Base-by-base conservation (phyloP, 2,797 vertebrate species). In the Pogoniulus pusillus region DNA sequence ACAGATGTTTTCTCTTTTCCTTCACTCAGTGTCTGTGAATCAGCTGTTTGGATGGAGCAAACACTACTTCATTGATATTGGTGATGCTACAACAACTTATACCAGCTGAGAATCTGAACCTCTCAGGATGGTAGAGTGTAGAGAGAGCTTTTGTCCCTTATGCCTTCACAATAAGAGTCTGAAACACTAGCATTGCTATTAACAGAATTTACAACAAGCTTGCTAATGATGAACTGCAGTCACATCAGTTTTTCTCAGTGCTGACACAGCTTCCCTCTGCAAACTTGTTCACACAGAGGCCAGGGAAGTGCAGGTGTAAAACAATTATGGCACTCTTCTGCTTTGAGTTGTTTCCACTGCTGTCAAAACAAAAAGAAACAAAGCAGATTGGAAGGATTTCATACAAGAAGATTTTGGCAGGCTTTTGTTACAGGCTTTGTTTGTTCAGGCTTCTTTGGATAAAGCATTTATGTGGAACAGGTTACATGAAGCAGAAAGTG, bases 231-330 rank as follows among this genome's bases (percentile, higher is more conserved):
- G 55, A 89, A 62, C 34, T 92, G 65, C 69, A 87, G 51, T 49
- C 63, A 37, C 83, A 87, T 87, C 78, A 91, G 53, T 57, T 92
- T 93, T 73, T 79, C 37, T 55, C 62, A 39, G 41, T 30, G 84
- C 94, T 95, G 90, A 91, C 63, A 71, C 78, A 91, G 78, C 84
- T 85, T 87, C 26, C 78, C 11, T 0, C 1, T 41, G 35, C 20
- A 92, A 90, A 83, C 57, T 57, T 35, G 62, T 73, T 90, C 70
- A 72, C 0, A 0, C 23, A 72, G 79, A 41, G 41, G 26, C 69
- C 41, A 66, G 55, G 6, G 16, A 87, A 85, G 34, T 41, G 29
- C 47, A 71, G 59, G 29, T n/a, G 69, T 82, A 81, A 92, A 91
- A 41, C 0, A 2, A 64, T 90, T 85, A 85, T 49, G 75, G 37